Percentiles rank a stretch among this genome's conserved stretches.
Evolutionary conservation across 2,888 invertebrate genomes (phyloP).

Genomic region (Chelonus formosanus): DNA sequence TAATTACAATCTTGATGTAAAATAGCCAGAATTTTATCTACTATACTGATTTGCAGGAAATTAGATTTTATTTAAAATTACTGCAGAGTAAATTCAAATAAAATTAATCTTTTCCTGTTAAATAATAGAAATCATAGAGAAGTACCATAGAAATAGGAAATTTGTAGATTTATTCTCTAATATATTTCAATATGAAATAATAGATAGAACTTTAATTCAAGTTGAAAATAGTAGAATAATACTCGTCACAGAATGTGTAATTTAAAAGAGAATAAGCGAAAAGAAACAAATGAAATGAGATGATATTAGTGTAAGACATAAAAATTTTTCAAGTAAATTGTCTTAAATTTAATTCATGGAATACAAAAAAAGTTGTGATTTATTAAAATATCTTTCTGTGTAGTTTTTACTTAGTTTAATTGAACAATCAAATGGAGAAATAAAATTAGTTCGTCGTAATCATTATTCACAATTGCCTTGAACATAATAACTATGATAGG

Average conservation of each 20-base stretch:
- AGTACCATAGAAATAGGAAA: constrained; percentile 24
- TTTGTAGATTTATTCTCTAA: not conserved
- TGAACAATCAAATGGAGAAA: too few relatives aligned
- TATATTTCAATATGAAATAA: constrained; percentile 7
- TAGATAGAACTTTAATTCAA: constrained; percentile 27
- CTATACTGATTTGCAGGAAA: not conserved
- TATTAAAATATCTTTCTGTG: constrained; percentile 34
- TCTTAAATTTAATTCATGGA: constrained; percentile 28
- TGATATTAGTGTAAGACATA: constrained; percentile 35
- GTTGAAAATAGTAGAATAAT: constrained; percentile 31
- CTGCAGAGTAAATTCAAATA: too few relatives aligned
- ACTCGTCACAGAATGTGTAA: constrained; percentile 34
- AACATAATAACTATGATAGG: constrained; percentile 43
- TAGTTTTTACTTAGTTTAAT: not conserved
- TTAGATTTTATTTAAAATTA: constrained; percentile 1
- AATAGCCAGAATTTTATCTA: constrained; percentile 26
- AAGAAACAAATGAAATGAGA: constrained; percentile 12
- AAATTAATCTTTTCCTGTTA: too few relatives aligned
- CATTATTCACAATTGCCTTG: constrained; percentile 41
- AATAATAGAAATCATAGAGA: not conserved
- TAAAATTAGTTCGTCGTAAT: constrained; percentile 20
- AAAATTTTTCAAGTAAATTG: constrained; percentile 33
- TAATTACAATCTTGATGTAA: constrained; percentile 46
- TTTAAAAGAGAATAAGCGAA: constrained; percentile 21
- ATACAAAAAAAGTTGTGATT: constrained; percentile 30